phyloP scores from a whole-genome alignment of 35 echinoderm and acorn worm species.

The Ophiothrix spiculata region DNA sequence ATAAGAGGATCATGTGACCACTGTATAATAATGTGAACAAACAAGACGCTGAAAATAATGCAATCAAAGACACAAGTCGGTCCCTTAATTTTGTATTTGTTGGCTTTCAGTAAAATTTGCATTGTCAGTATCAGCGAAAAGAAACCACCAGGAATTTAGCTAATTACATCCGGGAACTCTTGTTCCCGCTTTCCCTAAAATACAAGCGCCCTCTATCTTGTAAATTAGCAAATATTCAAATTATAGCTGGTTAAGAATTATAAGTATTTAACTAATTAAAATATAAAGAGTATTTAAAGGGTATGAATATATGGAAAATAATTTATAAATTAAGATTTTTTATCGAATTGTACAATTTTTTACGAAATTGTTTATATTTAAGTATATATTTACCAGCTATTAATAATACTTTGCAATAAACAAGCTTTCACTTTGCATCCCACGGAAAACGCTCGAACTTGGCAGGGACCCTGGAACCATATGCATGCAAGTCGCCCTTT shows the following conservation, averaged over 20 bases:
- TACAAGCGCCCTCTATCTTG: background rate
- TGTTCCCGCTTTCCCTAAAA: background rate
- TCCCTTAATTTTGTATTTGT: background rate
- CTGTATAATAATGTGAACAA: background rate
- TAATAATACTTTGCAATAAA: background rate
- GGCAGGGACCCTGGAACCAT: background rate
- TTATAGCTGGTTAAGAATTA: background rate
- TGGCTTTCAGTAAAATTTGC: background rate
- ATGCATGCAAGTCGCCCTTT: slow-evolving; percentile 11
- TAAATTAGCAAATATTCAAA: background rate
- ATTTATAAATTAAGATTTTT: background rate
- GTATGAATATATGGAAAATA: background rate
- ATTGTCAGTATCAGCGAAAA: background rate
- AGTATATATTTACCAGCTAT: background rate
- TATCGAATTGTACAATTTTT: background rate
- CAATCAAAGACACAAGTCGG: background rate
- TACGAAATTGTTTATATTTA: background rate
- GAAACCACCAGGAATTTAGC: background rate
- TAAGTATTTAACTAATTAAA: background rate
- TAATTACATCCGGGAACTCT: background rate
- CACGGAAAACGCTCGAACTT: background rate
- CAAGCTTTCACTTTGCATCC: background rate
- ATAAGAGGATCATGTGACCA: background rate
- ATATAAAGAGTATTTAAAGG: background rate
- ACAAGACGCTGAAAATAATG: background rate